Base-by-base conservation (phyloP, 2,888 invertebrate species). In the Rhagonycha lutea region DNA sequence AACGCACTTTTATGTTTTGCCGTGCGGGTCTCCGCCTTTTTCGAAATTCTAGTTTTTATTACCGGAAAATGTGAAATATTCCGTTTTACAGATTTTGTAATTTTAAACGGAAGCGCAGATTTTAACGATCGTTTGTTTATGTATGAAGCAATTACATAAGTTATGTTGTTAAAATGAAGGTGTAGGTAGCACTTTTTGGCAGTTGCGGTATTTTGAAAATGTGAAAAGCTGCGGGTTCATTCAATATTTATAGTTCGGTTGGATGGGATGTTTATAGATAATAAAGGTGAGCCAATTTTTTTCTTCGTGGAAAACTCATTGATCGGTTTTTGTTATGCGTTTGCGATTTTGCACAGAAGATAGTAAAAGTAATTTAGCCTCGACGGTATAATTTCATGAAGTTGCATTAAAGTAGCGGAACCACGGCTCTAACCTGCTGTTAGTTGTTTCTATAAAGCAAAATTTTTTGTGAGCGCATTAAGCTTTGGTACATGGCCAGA, bases 181-280 rank as follows among this genome's bases (percentile, higher is more conserved):
- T 47, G 47, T 47, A 47, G 47, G 47, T n/a, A n/a, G 47, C n/a
- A 47, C n/a, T n/a, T n/a, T 47, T 47, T 47, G 47, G 47, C 47
- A 47, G 47, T 47, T 47, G 47, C 7, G 47, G n/a, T n/a, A 47
- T 47, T 47, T 47, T n/a, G 47, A 47, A 47, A 47, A 47, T 47
- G 47, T 47, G 47, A 47, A 47, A 47, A 32, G n/a, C 32, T 4
- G n/a, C 47, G 47, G 47, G n/a, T 47, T 47, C n/a, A n/a, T 47
- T 47, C 47, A 47, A 32, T 24, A 60, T 60, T 61, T 12, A 47
- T 18, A 61, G 26, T 23, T 69, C 47, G 69, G 12, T 61, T 7
- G 60, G 28, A 76, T 80, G 80, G 78, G 76, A 80, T 80, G 80
- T 73, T 80, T 74, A 77, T 80, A 74, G 80, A 80, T 73, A 76